Percentiles rank a stretch among this genome's conserved stretches.
Conservation (phyloP, 53 echinoderm and acorn worm species). For the Mesocentrotus franciscanus region DNA sequence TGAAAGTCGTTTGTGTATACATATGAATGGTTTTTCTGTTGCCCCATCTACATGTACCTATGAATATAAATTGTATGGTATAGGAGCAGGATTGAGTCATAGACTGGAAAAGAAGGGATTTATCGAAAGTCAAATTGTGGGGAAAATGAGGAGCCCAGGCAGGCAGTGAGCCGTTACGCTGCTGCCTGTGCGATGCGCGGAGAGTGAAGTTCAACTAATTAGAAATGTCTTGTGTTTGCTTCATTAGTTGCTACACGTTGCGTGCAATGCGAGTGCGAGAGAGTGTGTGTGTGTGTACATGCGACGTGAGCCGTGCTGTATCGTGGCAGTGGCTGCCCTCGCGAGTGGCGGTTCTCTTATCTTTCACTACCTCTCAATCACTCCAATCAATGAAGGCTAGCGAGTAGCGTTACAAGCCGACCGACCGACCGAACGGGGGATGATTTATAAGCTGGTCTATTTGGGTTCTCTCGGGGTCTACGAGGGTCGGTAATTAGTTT, state of each 20-base stretch:
- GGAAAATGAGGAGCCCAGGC: not conserved
- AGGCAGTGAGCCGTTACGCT: not conserved
- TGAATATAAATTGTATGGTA: not conserved
- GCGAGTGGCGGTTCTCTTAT: conserved; percentile 24
- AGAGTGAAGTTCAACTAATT: conserved; percentile 51
- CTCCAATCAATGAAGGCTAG: conserved; percentile 51
- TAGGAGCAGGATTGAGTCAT: not conserved
- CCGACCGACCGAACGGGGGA: not conserved
- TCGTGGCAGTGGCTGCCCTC: not conserved
- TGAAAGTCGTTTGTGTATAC: not conserved
- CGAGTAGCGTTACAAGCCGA: conserved; percentile 26
- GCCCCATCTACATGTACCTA: not conserved
- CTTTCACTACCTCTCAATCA: conserved; percentile 41
- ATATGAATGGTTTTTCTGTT: not conserved
- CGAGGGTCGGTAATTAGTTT: conserved; percentile 56
- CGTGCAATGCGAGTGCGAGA: not conserved
- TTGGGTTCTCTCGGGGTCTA: conserved; percentile 33
- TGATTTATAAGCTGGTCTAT: conserved; percentile 55
- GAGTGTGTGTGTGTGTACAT: conserved; percentile 24
- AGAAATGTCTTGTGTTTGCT: conserved; percentile 59
- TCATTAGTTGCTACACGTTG: conserved; percentile 54
- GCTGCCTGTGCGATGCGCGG: not conserved
- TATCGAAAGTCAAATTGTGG: not conserved
- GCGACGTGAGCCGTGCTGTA: conserved; percentile 3
- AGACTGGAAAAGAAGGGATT: not conserved